Conservation (phyloP, 2,888 invertebrate genomes). For the Boloria selene region DNA sequence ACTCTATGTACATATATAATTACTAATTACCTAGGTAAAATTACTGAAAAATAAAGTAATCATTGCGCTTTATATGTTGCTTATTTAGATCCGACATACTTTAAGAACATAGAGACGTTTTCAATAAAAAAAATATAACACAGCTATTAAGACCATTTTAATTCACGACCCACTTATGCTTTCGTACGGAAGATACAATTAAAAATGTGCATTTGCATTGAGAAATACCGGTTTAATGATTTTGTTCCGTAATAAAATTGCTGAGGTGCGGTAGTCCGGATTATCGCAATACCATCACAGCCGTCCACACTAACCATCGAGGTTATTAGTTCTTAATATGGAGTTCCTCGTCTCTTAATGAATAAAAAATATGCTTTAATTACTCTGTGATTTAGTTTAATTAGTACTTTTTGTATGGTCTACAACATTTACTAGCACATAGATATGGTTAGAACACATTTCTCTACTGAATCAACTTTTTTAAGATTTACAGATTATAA, state of each 20-base stretch:
- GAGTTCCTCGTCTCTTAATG: constrained; percentile 29
- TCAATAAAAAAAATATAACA: too few species aligned
- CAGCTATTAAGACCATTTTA: not conserved
- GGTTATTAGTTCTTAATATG: constrained; percentile 31
- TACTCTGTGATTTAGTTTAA: not conserved
- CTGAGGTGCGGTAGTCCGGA: constrained; percentile 30
- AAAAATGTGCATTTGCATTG: not conserved
- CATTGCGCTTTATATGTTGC: too few species aligned
- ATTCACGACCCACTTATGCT: not conserved
- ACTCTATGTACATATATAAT: too few species aligned
- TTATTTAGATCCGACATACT: not conserved
- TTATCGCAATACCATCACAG: constrained; percentile 27
- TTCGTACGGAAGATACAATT: not conserved
- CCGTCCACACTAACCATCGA: constrained; percentile 33
- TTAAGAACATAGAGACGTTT: too few species aligned
- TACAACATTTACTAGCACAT: not conserved
- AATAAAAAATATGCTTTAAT: constrained; percentile 25
- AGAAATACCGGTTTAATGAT: constrained; percentile 1
- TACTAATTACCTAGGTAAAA: too few species aligned
- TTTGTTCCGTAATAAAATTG: constrained; percentile 19
- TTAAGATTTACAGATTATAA: too few species aligned
- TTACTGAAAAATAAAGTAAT: too few species aligned
- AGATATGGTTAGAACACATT: too few species aligned
- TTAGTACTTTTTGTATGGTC: not conserved
- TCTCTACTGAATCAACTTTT: too few species aligned